Base-by-base conservation (phyloP, 2,888 invertebrate genomes). In the Erebia aethiops region DNA sequence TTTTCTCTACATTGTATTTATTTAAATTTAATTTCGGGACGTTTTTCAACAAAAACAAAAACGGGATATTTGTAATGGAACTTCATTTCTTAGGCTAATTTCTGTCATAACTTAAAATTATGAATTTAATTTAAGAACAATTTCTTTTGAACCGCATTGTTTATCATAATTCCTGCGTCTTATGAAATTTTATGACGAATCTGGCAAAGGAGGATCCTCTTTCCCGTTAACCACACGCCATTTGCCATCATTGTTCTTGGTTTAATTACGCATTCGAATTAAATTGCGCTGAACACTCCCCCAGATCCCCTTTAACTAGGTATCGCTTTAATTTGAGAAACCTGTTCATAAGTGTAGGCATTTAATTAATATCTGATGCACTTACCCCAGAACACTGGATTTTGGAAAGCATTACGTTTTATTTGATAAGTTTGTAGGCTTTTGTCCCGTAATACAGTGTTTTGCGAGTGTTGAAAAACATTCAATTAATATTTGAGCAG, bases 211-310 rank as follows among this genome's bases (percentile, higher is more conserved):
- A 57, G 51, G 54, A 72, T 72, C 69, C 70, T 69, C 68, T 67
- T 72, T 70, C 60, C 70, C 68, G 66, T 72, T 63, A 71, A 74
- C 72, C 72, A 60, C 70, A 68, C 60, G 62, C 63, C 70, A 70
- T 68, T 70, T 72, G 65, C 68, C 61, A 52, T 70, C 68, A 69
- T 72, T 74, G 74, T 74, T 70, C 70, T 69, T 68, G 70, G 70
- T 72, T 74, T 72, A 72, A 74, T 74, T 74, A 74, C 65, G 70
- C 65, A 62, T 71, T 70, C 70, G 66, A 69, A 74, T 72, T 70
- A 66, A 66, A 68, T 72, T 58, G 46, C 54, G 69, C 58, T 69
- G 69, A 58, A 60, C 35, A 64, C 18, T 64, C 46, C 54, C 8
- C 52, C 57, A 58, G 60, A 49, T 64, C 35, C 65, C 51, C 51